These are phyloP conservation scores for Vimba vimba DNA, from an alignment of 2,113 vertebrate species.

Conservation along the genomic window DNA sequence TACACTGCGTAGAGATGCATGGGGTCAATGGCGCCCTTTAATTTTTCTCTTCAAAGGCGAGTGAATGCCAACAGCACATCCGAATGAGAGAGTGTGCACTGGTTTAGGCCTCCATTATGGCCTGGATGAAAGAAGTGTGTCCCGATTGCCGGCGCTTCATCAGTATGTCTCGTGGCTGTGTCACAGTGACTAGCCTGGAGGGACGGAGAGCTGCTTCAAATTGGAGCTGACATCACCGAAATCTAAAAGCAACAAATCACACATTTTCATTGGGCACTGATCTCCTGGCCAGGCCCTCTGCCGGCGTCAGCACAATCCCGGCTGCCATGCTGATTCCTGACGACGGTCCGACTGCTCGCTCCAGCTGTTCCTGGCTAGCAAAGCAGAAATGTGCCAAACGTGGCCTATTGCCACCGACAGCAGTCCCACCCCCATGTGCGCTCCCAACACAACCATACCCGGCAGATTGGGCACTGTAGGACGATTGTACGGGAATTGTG, in stretches of 20 bases:
- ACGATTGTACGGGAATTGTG: slow-evolving; percentile 31
- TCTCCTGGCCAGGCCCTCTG: slow-evolving; percentile 66
- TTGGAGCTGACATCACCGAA: slow-evolving; percentile 79
- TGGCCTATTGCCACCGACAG: slow-evolving; percentile 57
- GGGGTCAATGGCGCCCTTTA: background rate
- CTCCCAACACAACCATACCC: slow-evolving; percentile 57
- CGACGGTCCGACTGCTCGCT: slow-evolving; percentile 71
- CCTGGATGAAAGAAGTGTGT: slow-evolving; percentile 68
- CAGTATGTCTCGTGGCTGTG: slow-evolving; percentile 72
- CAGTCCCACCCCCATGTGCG: slow-evolving; percentile 59
- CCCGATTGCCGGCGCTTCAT: slow-evolving; percentile 79
- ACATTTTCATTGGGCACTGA: slow-evolving; percentile 78
- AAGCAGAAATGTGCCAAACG: slow-evolving; percentile 53
- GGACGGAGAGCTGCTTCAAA: slow-evolving; percentile 69
- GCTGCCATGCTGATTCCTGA: slow-evolving; percentile 71
- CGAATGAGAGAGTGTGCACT: slow-evolving; percentile 56
- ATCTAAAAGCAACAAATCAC: slow-evolving; percentile 83
- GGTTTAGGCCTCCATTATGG: slow-evolving; percentile 61
- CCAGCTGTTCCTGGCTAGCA: slow-evolving; percentile 61
- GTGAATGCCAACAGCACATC: slow-evolving; percentile 26
- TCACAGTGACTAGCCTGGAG: slow-evolving; percentile 69
- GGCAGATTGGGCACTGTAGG: slow-evolving; percentile 10
- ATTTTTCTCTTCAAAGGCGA: slow-evolving; percentile 33
- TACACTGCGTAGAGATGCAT: background rate
- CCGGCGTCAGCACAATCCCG: slow-evolving; percentile 77